A percentile compares a stretch with the other conserved stretches of the same genome.
phyloP scores from a whole-genome alignment of 2,797 vertebrate genomes.

The Peromyscus attwateri region DNA sequence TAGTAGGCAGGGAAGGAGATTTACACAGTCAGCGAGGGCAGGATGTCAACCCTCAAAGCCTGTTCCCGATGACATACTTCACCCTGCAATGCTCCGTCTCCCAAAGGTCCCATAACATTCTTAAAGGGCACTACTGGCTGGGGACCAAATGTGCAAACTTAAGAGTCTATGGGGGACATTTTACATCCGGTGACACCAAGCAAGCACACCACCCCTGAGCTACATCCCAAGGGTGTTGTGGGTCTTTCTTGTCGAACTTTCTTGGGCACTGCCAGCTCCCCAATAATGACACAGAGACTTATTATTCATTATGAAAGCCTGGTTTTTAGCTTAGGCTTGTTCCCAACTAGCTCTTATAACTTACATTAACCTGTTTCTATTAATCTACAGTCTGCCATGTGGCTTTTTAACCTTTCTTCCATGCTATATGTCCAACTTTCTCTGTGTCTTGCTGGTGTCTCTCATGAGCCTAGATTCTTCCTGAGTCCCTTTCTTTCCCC shows the following conservation, averaged over 20 bases:
- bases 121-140: background rate
- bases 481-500: background rate
- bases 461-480: background rate
- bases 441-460: background rate
- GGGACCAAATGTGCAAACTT: background rate
- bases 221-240: background rate
- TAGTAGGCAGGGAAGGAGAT: background rate
- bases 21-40: background rate
- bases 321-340: background rate
- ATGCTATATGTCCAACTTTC: background rate
- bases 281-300: background rate
- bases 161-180: background rate
- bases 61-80: background rate
- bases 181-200: background rate
- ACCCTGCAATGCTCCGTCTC: background rate
- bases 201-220: background rate
- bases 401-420: background rate
- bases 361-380: background rate
- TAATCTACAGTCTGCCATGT: background rate
- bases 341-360: background rate
- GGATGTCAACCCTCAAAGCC: background rate
- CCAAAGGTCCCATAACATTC: background rate
- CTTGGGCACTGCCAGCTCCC: background rate
- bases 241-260: background rate
- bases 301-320: background rate